Conservation (phyloP, 2,797 vertebrate genomes). For the Leptatherina wallacei region DNA sequence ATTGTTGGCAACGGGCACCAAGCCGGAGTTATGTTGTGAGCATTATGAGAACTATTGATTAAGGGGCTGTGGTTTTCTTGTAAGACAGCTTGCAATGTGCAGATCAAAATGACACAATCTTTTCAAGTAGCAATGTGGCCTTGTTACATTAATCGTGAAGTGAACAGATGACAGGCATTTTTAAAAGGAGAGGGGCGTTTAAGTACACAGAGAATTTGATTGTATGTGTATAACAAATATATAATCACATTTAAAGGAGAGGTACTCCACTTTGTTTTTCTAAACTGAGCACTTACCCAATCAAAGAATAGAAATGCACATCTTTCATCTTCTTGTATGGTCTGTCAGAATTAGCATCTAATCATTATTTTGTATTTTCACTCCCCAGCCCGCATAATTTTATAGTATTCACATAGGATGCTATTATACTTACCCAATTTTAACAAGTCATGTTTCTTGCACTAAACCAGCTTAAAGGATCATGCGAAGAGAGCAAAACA, state of each 20-base stretch:
- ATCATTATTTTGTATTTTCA: slow-evolving; percentile 54
- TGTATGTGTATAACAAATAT: slow-evolving; percentile 14
- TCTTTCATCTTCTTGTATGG: slow-evolving; percentile 37
- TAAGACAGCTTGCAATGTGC: slow-evolving; percentile 46
- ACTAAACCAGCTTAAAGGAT: slow-evolving; percentile 54
- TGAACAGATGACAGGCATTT: slow-evolving; percentile 27
- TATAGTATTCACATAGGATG: slow-evolving; percentile 37
- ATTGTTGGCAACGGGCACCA: slow-evolving; percentile 51
- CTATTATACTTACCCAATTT: slow-evolving; percentile 41
- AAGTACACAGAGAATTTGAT: slow-evolving; percentile 17
- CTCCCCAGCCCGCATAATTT: slow-evolving; percentile 49
- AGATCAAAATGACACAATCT: slow-evolving; percentile 41
- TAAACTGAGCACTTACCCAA: slow-evolving; percentile 33
- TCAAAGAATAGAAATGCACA: slow-evolving; percentile 33
- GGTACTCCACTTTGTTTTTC: slow-evolving; percentile 25
- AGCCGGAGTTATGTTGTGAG: slow-evolving; percentile 42
- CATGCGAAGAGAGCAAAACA: slow-evolving; percentile 60
- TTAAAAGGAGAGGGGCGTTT: slow-evolving; percentile 4
- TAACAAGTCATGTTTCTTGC: slow-evolving; percentile 45
- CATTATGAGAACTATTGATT: slow-evolving; percentile 68
- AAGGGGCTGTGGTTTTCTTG: slow-evolving; percentile 43
- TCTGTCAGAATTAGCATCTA: slow-evolving; percentile 39
- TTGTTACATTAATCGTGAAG: slow-evolving; percentile 28
- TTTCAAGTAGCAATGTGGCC: slow-evolving; percentile 37
- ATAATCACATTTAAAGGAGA: slow-evolving; percentile 19